phyloP scores from a whole-genome alignment of 1,140 invertebrate species.

The Drosophila santomea region DNA sequence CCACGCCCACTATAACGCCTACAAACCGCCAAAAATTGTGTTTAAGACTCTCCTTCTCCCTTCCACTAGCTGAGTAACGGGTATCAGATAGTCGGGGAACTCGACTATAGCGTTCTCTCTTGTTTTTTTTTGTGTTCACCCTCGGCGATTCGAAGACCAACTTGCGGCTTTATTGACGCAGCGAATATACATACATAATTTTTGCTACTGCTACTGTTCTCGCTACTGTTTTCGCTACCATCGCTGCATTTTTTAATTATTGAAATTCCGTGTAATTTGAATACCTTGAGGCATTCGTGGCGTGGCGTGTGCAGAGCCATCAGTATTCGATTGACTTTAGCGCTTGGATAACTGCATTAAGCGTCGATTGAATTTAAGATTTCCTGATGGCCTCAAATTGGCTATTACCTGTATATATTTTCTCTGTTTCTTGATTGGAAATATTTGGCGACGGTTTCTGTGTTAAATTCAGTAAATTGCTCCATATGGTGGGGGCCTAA shows the following conservation, averaged over 20 bases:
- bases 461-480: neutral
- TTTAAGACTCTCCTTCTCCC: too few relatives aligned
- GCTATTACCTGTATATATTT: neutral
- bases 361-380: slow-evolving; percentile 37
- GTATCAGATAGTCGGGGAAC: too few relatives aligned
- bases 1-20: too few relatives aligned
- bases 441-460: neutral
- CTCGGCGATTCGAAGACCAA: slow-evolving; percentile 6
- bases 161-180: slow-evolving; percentile 52
- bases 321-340: slow-evolving; percentile 27
- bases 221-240: slow-evolving; percentile 19
- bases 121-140: neutral
- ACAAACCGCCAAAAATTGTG: too few relatives aligned
- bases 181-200: slow-evolving; percentile 42
- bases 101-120: too few relatives aligned
- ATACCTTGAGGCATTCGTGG: slow-evolving; percentile 47
- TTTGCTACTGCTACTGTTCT: slow-evolving; percentile 6
- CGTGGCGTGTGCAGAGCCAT: slow-evolving; percentile 42
- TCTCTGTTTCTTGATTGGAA: neutral
- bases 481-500: neutral
- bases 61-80: too few relatives aligned
- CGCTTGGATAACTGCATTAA: slow-evolving; percentile 34
- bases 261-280: slow-evolving; percentile 51
- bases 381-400: slow-evolving; percentile 9
- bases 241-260: slow-evolving; percentile 72